These are phyloP conservation scores for Nasua narica DNA, from an alignment of 2,797 vertebrate species.

Conservation along the genomic window DNA sequence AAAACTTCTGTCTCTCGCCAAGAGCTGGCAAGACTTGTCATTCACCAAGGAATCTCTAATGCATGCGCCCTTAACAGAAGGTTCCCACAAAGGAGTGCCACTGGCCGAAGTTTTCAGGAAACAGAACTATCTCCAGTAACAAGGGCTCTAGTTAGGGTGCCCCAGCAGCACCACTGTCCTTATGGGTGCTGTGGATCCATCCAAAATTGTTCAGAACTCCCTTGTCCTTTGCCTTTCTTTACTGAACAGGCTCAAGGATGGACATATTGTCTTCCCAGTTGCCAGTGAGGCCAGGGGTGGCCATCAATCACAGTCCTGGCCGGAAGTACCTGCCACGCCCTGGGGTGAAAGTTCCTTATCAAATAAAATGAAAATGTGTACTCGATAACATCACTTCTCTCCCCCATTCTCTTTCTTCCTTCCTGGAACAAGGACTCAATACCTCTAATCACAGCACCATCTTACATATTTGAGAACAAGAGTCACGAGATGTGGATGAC, in stretches of 20 bases:
- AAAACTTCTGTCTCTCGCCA: background rate
- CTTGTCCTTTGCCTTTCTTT: background rate
- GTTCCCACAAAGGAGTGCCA: background rate
- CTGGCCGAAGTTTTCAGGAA: background rate
- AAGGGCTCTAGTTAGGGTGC: background rate
- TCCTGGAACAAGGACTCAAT: background rate
- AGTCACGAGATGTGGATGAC: background rate
- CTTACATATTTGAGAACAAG: background rate
- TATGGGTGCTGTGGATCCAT: background rate
- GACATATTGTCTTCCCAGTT: background rate
- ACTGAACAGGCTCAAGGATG: background rate
- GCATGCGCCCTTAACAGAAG: background rate
- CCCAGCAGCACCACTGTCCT: no score
- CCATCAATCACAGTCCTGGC: background rate
- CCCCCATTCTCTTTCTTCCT: background rate
- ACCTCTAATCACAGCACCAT: background rate
- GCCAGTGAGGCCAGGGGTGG: rapidly evolving
- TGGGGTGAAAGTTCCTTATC: background rate
- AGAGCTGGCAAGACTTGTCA: background rate
- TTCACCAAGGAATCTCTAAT: background rate
- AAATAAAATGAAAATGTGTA: background rate
- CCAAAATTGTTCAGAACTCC: background rate
- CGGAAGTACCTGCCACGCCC: background rate
- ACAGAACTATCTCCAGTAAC: background rate
- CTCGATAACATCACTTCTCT: background rate